Evolutionary conservation across 2,113 vertebrate genomes (phyloP), one percentile per base, ranked within the genome.

Genomic region (Gracilinanus agilis): DNA sequence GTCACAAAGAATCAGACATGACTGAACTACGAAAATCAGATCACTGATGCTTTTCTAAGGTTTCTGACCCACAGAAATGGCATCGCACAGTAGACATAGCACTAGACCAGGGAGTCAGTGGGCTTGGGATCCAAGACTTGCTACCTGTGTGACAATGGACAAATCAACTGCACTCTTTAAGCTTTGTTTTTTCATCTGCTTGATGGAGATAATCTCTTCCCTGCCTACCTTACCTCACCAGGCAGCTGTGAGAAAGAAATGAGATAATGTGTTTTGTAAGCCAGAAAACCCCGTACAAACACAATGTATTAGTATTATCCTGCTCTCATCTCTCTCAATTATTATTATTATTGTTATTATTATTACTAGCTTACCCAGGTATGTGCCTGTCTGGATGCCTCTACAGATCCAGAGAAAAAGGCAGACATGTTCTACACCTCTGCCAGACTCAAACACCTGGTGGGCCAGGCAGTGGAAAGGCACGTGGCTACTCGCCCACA

Each of bases 201-300:
- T 83, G 40, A 83, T 83, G 67, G 16, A 83, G 19, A 83, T 83
- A 83, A 83, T 83, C n/a, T 83, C 67, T 83, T 83, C n/a, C 67
- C 67, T 83, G 67, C 67, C 67, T 40, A 40, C 67, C n/a, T 83
- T 83, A 83, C 67, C 67, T 83, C 67, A 83, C 34, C 34, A 40
- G 67, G 34, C 67, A 83, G 67, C n/a, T 83, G n/a, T 83, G 67
- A 83, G n/a, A 83, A 83, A 40, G n/a, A 83, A 83, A 83, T 83
- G n/a, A 83, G 67, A 83, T 83, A 83, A 83, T 83, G 21, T 83
- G 34, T 83, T 83, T 83, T 83, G 67, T 40, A 83, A 83, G n/a
- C n/a, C 67, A 83, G 67, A 40, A 75, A 83, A 7, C 13, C n/a
- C 67, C 2, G 34, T 83, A 40, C 67, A 83, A 83, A 83, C 67